Percentiles rank a stretch among this genome's conserved stretches.
These are phyloP conservation scores for Catharus fuscescens DNA, from an alignment of 2,113 vertebrate genomes.

Conservation along the genomic window DNA sequence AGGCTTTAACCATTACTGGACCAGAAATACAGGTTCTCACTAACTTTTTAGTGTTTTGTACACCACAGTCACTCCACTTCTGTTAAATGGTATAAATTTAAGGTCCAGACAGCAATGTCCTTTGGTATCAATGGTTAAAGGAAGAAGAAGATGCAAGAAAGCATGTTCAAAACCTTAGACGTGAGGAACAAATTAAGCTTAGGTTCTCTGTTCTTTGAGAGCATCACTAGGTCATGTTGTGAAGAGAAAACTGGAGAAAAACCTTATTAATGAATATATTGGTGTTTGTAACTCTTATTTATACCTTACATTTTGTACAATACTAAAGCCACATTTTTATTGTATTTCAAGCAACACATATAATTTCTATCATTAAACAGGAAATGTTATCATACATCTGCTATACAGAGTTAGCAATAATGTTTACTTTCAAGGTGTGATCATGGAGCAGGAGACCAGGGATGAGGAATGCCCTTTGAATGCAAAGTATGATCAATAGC, in stretches of 20 bases:
- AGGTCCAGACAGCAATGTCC: background rate
- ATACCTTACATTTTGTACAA: background rate
- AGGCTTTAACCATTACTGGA: background rate
- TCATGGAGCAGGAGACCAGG: background rate
- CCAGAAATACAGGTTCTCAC: background rate
- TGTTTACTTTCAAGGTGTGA: background rate
- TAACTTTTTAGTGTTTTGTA: background rate
- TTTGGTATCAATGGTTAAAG: background rate
- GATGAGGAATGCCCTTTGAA: background rate
- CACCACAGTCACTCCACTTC: background rate
- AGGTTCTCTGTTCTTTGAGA: background rate
- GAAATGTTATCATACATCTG: background rate
- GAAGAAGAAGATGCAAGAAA: background rate
- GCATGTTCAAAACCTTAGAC: background rate
- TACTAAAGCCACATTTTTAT: background rate
- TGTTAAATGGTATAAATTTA: background rate
- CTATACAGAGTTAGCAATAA: background rate
- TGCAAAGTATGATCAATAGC: background rate
- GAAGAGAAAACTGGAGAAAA: background rate
- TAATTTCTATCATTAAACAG: background rate
- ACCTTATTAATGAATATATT: background rate
- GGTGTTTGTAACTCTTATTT: background rate
- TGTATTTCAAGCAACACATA: background rate
- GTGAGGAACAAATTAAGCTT: background rate
- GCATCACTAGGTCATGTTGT: background rate